These are phyloP conservation scores for Cyprinodon variegatus DNA, from an alignment of 2,113 vertebrate species.

Conservation along the genomic window DNA sequence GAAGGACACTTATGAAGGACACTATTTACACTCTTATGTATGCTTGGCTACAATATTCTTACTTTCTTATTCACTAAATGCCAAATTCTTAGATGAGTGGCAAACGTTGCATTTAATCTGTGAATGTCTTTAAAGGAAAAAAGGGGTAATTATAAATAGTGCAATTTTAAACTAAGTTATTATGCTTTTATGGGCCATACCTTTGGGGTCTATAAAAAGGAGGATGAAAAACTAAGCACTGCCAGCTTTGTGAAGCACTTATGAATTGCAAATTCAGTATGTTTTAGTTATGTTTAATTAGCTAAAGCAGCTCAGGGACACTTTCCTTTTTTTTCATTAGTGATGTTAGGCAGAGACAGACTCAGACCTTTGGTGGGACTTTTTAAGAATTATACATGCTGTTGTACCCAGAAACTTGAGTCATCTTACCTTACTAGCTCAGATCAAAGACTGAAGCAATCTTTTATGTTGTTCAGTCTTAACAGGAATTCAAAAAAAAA, in stretches of 20 bases:
- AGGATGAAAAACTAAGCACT: constrained; percentile 35
- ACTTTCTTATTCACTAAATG: constrained; percentile 1
- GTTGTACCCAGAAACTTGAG: constrained; percentile 16
- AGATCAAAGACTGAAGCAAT: constrained; percentile 36
- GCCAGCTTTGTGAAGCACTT: constrained; percentile 50
- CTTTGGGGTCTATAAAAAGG: constrained; percentile 52
- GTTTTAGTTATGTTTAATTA: constrained; percentile 58
- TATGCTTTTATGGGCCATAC: constrained; percentile 53
- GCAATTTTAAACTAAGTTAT: constrained; percentile 58
- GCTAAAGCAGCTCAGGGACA: constrained; percentile 43
- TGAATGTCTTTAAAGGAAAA: constrained; percentile 49
- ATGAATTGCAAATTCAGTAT: constrained; percentile 53
- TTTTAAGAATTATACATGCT: constrained; percentile 40
- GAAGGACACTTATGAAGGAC: background rate
- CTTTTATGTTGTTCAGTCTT: constrained; percentile 47
- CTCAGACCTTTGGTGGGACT: constrained; percentile 50
- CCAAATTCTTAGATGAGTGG: background rate
- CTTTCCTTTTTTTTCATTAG: constrained; percentile 44
- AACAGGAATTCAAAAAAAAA: constrained; percentile 32
- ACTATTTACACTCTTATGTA: background rate
- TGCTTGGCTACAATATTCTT: background rate
- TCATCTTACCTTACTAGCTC: constrained; percentile 58
- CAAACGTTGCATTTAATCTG: constrained; percentile 14
- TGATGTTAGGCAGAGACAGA: constrained; percentile 29
- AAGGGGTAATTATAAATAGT: constrained; percentile 63